phyloP scores from a whole-genome alignment of 2,797 vertebrate species.

The Microchirus variegatus region DNA sequence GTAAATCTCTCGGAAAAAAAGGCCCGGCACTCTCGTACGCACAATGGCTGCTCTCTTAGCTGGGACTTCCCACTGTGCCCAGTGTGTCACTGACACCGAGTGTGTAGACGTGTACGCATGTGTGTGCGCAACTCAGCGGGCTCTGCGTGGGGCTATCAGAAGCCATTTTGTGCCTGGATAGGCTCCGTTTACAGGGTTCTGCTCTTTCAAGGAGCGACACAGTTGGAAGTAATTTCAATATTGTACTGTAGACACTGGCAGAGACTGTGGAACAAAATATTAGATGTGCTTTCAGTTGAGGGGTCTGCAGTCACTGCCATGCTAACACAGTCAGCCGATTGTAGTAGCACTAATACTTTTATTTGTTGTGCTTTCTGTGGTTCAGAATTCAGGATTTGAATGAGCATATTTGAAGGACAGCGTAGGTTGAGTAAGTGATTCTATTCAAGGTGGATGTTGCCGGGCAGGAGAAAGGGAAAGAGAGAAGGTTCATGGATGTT shows the following conservation, averaged over 20 bases:
- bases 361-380: background rate
- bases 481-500: too few species aligned
- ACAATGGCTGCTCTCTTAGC: slow-evolving; percentile 76
- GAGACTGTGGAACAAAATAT: slow-evolving; percentile 35
- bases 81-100: slow-evolving; percentile 50
- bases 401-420: too few species aligned
- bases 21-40: slow-evolving; percentile 55
- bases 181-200: slow-evolving; percentile 51
- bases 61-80: slow-evolving; percentile 69
- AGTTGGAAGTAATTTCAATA: slow-evolving; percentile 42
- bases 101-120: slow-evolving; percentile 14
- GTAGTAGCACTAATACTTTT: slow-evolving; percentile 3
- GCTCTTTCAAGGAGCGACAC: slow-evolving; percentile 55
- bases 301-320: slow-evolving; percentile 32
- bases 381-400: too few species aligned
- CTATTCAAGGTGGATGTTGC: too few species aligned
- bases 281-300: slow-evolving; percentile 7
- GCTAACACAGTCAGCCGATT: slow-evolving; percentile 28
- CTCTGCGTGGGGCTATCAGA: slow-evolving; percentile 51
- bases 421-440: too few species aligned
- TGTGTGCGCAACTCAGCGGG: slow-evolving; percentile 42
- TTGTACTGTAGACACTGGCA: slow-evolving; percentile 43
- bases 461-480: too few species aligned
- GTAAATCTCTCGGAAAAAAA: slow-evolving; percentile 76
- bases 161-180: slow-evolving; percentile 63